A percentile compares a stretch with the other conserved stretches of the same genome.
Conservation (phyloP, 2,888 invertebrate genomes). For the Chrysolina americana region DNA sequence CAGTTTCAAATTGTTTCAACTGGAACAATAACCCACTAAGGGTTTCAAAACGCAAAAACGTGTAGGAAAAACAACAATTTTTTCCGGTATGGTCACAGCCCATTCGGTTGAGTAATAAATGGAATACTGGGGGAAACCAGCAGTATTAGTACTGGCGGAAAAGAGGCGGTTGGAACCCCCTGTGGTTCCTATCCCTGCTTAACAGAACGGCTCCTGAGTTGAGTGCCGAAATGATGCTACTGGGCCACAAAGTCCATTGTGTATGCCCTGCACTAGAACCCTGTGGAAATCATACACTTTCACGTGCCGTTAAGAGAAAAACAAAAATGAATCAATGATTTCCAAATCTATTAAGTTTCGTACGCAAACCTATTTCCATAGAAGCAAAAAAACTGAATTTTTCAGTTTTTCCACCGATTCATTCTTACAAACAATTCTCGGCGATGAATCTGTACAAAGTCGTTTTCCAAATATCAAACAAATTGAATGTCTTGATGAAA, state of each 20-base stretch:
- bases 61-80: background rate
- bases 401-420: background rate
- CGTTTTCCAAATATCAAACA: background rate
- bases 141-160: background rate
- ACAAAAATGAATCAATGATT: slow-evolving; percentile 1
- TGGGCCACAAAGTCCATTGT: background rate
- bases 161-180: slow-evolving; percentile 5
- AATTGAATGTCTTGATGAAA: background rate
- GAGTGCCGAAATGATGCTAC: background rate
- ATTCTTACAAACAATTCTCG: background rate
- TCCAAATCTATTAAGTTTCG: background rate
- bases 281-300: background rate
- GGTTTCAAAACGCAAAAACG: no score
- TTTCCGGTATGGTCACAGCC: background rate
- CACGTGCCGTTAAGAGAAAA: background rate
- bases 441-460: background rate
- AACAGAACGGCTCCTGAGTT: background rate
- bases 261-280: slow-evolving; percentile 4
- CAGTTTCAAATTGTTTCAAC: background rate
- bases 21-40: background rate
- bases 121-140: no score
- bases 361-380: background rate
- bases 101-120: background rate
- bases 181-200: background rate
- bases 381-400: slow-evolving; percentile 1